phyloP scores from a whole-genome alignment of 64 coral and sea anemone genomes.

The Cladopsammia gracilis region DNA sequence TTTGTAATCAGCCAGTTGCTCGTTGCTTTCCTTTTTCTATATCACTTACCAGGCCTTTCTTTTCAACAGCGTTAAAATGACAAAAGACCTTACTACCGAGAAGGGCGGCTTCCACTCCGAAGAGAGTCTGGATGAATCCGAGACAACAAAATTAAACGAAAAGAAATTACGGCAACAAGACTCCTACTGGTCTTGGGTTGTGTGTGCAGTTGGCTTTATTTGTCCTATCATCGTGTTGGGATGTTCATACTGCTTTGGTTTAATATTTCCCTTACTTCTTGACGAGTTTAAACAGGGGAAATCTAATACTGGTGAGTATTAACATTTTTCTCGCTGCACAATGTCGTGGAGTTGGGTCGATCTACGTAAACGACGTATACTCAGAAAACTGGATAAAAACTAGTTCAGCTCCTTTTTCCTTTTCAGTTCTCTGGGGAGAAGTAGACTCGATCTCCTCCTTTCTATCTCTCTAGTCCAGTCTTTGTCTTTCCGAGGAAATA shows the following conservation, averaged over 20 bases:
- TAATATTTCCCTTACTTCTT: slow-evolving; percentile 55
- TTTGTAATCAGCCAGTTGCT: too few species aligned
- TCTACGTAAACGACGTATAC: too few species aligned
- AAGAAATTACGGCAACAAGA: slow-evolving; percentile 41
- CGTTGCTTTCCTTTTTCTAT: too few species aligned
- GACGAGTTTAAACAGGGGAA: slow-evolving; percentile 63
- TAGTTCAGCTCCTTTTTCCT: too few species aligned
- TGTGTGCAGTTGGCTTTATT: slow-evolving; percentile 46
- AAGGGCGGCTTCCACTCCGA: background rate
- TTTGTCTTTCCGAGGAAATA: too few species aligned
- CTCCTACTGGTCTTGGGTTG: slow-evolving; percentile 43
- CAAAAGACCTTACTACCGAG: background rate
- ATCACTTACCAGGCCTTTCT: too few species aligned
- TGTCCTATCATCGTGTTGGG: slow-evolving; percentile 36
- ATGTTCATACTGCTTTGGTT: slow-evolving; percentile 47
- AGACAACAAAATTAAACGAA: background rate
- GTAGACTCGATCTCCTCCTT: too few species aligned
- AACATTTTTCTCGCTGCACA: too few species aligned
- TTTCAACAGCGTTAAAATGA: background rate
- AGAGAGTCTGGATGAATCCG: background rate
- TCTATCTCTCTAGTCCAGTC: too few species aligned
- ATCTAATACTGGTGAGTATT: slow-evolving; percentile 64
- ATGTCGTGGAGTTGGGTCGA: background rate
- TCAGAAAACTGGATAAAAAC: too few species aligned
- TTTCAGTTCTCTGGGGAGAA: too few species aligned